Base-by-base conservation (phyloP, 1,140 invertebrate genomes). In the Agraylea sexmaculata region DNA sequence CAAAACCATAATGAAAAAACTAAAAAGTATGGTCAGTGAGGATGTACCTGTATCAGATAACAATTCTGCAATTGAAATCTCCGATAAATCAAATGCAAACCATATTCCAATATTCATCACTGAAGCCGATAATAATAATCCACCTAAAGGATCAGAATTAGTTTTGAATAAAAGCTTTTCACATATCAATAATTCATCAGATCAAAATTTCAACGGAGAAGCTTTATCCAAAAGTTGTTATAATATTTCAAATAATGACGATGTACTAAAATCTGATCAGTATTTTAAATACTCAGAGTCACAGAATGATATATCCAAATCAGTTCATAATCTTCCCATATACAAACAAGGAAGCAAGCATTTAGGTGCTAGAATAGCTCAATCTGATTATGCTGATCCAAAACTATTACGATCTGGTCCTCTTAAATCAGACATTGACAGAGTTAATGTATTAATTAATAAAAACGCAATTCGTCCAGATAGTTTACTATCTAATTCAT, bases 361-460 rank as follows among this genome's bases (percentile, higher is more conserved):
- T 41, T 71, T 89, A 42, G 87, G 87, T 1, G 84, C 85, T 19
- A 74, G 86, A 39, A 87, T 91, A 54, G 86, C 86, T 5, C 77
- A 87, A 52, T 81, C 83, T 0, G 86, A 90, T 51, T 89, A 89
- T 53, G 83, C 80, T 0, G 82, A 89, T 60, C 84, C 85, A 5
- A 72, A 70, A 25, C 71, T 73, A 1, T 58, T 84, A 0, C 71
- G 75, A 34, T 64, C 63, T 18, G 66, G 70, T 7, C 53, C 51
- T 29, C 29, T 41, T 27, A 62, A 54, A 51, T 53, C 57, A 11
- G 47, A 57, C 22, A 40, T 60, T 12, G 62, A 62, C 41, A 66
- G 60, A 45, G 56, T 66, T 4, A 64, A 68, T 47, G 50, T 71
- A 42, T 51, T 68, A 25, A 64, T 68, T 27, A 70, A 70, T 43